These are phyloP conservation scores for Sorex fumeus DNA, from an alignment of 2,113 vertebrate genomes.

Conservation along the genomic window DNA sequence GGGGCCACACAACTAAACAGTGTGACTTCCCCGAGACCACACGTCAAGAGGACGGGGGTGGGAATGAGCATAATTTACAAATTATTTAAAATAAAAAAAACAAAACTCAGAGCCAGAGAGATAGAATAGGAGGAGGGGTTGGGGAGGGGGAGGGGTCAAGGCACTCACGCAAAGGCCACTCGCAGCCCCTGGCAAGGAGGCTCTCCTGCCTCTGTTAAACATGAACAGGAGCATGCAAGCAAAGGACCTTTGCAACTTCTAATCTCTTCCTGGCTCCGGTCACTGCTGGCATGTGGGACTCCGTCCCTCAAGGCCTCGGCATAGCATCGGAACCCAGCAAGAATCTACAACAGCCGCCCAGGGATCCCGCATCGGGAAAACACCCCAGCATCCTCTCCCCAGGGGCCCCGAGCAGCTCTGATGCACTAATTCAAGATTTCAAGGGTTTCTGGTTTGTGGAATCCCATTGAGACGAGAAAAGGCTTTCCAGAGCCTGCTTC, in stretches of 20 bases:
- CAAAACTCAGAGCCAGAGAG: too few species aligned
- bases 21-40: too few species aligned
- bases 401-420: background rate
- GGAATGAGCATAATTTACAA: too few species aligned
- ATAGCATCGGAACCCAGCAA: too few species aligned
- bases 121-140: too few species aligned
- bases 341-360: too few species aligned
- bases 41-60: too few species aligned
- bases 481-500: background rate
- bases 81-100: too few species aligned
- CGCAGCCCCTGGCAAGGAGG: background rate
- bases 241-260: background rate
- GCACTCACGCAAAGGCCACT: too few species aligned
- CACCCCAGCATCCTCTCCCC: background rate
- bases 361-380: background rate
- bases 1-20: too few species aligned
- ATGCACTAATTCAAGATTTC: background rate
- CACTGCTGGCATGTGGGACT: background rate
- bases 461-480: background rate
- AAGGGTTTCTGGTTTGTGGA: background rate
- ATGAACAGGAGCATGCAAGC: background rate
- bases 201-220: background rate
- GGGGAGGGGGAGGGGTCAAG: too few species aligned
- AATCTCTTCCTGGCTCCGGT: background rate
- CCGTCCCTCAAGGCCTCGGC: too few species aligned